Conservation (phyloP, 2,797 vertebrate genomes). For the Enteromius afrohamiltoni region DNA sequence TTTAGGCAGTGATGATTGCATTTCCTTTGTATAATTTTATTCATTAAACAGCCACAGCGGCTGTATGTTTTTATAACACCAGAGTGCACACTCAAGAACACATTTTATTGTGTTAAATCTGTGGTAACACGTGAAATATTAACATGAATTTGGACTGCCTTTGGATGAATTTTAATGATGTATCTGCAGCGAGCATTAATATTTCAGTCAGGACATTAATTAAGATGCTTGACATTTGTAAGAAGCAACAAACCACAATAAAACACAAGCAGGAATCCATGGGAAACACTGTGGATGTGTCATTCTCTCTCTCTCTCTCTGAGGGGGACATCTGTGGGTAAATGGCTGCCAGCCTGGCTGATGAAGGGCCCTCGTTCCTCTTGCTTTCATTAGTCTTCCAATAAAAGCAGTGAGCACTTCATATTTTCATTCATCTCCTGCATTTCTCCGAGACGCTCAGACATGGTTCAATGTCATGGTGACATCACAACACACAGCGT, state of each 20-base stretch:
- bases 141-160: slow-evolving; percentile 66
- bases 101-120: slow-evolving; percentile 60
- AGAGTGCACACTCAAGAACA: slow-evolving; percentile 11
- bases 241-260: slow-evolving; percentile 42
- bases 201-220: slow-evolving; percentile 64
- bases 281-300: slow-evolving; percentile 5
- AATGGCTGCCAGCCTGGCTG: slow-evolving; percentile 53
- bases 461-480: slow-evolving; percentile 30
- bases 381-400: slow-evolving; percentile 45
- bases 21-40: neutral
- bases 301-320: slow-evolving; percentile 22
- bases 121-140: slow-evolving; percentile 73
- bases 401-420: slow-evolving; percentile 50
- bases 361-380: slow-evolving; percentile 48
- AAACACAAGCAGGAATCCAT: slow-evolving; percentile 26
- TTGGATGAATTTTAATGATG: slow-evolving; percentile 75
- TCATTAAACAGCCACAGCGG: slow-evolving; percentile 8
- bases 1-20: slow-evolving; percentile 6
- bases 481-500: slow-evolving; percentile 3
- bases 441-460: neutral
- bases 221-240: slow-evolving; percentile 57
- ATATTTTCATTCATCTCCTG: slow-evolving; percentile 38
- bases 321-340: slow-evolving; percentile 56
- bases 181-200: slow-evolving; percentile 72
- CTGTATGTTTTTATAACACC: slow-evolving; percentile 11